Conservation (phyloP, 1,140 invertebrate species). For the Oryctes rhinoceros region DNA sequence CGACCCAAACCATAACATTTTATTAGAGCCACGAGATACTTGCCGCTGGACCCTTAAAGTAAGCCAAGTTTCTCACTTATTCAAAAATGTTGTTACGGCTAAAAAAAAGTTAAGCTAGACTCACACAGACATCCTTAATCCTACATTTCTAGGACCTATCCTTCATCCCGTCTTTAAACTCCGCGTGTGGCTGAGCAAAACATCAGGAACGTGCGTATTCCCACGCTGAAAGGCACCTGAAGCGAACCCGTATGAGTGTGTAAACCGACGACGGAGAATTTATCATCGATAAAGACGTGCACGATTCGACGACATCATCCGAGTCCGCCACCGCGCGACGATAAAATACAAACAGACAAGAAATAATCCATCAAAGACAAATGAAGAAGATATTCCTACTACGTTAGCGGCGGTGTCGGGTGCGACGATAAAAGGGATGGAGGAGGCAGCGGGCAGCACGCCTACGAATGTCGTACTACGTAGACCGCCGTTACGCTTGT, state of each 20-base stretch:
- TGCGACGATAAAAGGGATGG: not conserved
- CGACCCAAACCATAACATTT: too few species aligned
- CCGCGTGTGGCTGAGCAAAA: too few species aligned
- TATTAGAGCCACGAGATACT: too few species aligned
- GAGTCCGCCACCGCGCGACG: not conserved
- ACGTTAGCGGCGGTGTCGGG: not conserved
- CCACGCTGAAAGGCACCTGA: not conserved
- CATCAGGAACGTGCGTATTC: not conserved
- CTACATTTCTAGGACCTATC: too few species aligned
- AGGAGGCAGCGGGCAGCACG: not conserved
- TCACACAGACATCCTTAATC: too few species aligned
- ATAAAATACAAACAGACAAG: constrained; percentile 38
- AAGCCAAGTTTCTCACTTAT: too few species aligned
- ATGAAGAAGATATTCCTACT: constrained; percentile 40
- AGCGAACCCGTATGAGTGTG: not conserved
- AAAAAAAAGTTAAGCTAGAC: too few species aligned
- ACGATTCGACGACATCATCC: constrained; percentile 17
- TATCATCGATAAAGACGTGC: constrained; percentile 31
- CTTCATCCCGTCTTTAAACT: too few species aligned
- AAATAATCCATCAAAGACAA: constrained; percentile 45
- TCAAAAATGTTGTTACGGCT: too few species aligned
- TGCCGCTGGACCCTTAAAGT: too few species aligned
- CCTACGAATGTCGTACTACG: not conserved
- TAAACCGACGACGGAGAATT: not conserved
- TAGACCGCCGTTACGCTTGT: not conserved